Percentiles rank a stretch among this genome's conserved stretches.
Conservation (phyloP, 92 coral and sea anemone species). For the Umimayanthus chanpuru region DNA sequence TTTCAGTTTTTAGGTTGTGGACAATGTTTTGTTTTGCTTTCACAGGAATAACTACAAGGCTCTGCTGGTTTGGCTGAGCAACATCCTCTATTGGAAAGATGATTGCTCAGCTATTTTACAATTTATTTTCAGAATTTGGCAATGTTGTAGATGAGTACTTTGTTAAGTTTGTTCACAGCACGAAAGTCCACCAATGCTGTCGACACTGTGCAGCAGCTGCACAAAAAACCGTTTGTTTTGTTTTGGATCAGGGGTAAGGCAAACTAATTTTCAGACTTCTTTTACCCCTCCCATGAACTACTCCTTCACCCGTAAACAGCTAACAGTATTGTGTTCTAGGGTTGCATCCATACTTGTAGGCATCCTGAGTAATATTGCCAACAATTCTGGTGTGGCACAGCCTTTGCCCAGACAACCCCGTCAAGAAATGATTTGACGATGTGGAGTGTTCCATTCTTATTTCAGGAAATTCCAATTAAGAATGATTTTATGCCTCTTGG, state of each 20-base stretch:
- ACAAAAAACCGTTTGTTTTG: conserved; percentile 45
- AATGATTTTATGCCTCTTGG: conserved; percentile 57
- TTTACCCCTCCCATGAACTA: conserved; percentile 58
- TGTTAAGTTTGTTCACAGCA: conserved; percentile 66
- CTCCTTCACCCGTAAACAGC: conserved; percentile 39
- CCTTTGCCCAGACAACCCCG: conserved; percentile 47
- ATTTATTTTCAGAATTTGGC: conserved; percentile 37
- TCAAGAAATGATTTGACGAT: conserved; percentile 37
- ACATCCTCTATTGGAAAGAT: conserved; percentile 53
- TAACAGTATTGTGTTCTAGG: conserved; percentile 22
- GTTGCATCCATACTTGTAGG: conserved; percentile 50
- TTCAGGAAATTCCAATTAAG: conserved; percentile 41
- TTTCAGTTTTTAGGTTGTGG: conserved; percentile 61
- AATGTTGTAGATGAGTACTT: conserved; percentile 54
- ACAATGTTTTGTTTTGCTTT: conserved; percentile 56
- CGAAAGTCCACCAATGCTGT: conserved; percentile 43
- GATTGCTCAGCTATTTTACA: conserved; percentile 41
- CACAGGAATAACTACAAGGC: conserved; percentile 66
- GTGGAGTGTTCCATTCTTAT: conserved; percentile 47
- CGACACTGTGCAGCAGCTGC: conserved; percentile 41
- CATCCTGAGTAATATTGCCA: conserved; percentile 36
- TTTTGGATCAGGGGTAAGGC: conserved; percentile 53
- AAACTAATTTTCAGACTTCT: conserved; percentile 51
- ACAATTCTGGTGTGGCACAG: neutral
- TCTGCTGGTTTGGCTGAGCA: conserved; percentile 56